Conservation (phyloP, 2,797 vertebrate genomes). For the Clarias laeviceps region DNA sequence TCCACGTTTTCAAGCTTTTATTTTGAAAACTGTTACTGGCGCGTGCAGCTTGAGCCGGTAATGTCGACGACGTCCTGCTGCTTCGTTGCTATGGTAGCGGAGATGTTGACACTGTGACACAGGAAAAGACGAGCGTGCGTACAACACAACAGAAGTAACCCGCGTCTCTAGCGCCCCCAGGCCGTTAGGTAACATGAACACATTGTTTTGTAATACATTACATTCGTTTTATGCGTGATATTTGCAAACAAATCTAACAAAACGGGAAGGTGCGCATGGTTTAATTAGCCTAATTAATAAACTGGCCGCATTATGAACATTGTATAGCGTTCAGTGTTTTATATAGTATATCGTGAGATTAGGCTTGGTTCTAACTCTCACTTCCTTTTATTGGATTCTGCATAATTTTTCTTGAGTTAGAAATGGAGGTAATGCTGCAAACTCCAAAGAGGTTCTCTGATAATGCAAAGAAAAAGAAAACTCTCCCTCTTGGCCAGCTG, state of each 20-base stretch:
- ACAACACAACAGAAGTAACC: not conserved
- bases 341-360: not conserved
- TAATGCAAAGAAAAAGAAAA: constrained; percentile 61
- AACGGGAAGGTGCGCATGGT: no score
- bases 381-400: constrained; percentile 38
- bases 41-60: not conserved
- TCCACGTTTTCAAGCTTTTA: not conserved
- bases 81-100: constrained; percentile 39
- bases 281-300: not conserved
- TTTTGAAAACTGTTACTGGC: not conserved
- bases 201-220: not conserved
- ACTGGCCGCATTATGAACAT: not conserved
- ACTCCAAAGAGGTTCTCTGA: constrained; percentile 44
- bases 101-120: constrained; percentile 27
- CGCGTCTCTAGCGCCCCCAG: not conserved
- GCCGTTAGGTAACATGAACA: not conserved
- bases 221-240: not conserved
- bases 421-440: constrained; percentile 76
- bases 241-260: not conserved
- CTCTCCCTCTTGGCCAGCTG: constrained; percentile 76
- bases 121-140: not conserved
- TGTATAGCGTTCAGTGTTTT: not conserved
- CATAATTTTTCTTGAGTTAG: constrained; percentile 11
- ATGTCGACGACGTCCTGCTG: no score
- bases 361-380: not conserved